A percentile compares a stretch with the other conserved stretches of the same genome.
phyloP scores from a whole-genome alignment of 2,113 vertebrate species.

The Nesogale talazaci region DNA sequence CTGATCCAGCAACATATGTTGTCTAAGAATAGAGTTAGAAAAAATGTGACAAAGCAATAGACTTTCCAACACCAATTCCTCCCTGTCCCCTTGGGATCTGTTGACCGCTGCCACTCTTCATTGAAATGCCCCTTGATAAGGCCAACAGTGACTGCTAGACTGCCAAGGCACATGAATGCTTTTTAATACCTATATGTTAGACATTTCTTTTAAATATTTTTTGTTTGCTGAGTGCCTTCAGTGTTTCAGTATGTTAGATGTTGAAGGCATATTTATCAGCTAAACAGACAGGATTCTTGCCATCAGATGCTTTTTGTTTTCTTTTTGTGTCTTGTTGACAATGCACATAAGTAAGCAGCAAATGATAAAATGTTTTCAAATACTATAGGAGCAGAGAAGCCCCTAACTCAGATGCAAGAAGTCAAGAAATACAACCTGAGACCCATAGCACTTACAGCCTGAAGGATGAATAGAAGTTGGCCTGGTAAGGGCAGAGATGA shows the following conservation, averaged over 20 bases:
- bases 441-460: too few species aligned
- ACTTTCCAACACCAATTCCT: neutral
- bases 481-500: too few species aligned
- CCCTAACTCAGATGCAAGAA: too few species aligned
- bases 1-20: neutral
- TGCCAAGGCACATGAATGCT: neutral
- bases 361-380: too few species aligned
- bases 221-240: neutral
- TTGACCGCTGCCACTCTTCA: neutral
- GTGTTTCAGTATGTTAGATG: neutral
- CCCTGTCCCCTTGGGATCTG: neutral
- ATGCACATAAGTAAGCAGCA: too few species aligned
- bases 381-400: too few species aligned
- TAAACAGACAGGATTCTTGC: neutral
- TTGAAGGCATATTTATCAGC: neutral
- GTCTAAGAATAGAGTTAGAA: neutral
- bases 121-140: neutral
- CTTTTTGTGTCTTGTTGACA: too few species aligned
- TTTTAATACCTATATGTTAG: neutral
- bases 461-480: too few species aligned
- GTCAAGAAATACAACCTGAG: too few species aligned
- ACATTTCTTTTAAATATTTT: neutral
- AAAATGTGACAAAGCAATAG: neutral
- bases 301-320: neutral
- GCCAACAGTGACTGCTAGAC: neutral